Evolutionary conservation across 2,888 invertebrate species (phyloP).

Genomic region (Hololepta plana): DNA sequence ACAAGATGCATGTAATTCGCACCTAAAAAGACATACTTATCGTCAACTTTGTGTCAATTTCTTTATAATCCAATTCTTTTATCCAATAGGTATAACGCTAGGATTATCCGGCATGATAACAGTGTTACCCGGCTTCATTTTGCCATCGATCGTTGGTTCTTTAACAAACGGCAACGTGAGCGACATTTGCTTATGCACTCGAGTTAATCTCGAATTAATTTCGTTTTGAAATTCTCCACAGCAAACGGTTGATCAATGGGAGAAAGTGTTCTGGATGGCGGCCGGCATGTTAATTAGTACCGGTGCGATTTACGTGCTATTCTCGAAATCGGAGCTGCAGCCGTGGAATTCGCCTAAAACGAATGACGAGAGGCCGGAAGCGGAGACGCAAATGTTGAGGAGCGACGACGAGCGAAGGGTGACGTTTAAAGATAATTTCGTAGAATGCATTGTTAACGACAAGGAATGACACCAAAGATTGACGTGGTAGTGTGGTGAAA

Average conservation of each 20-base stretch:
- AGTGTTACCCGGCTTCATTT: conserved; percentile 39
- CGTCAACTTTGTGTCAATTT: too few species aligned
- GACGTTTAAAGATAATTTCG: too few species aligned
- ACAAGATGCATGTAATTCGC: too few species aligned
- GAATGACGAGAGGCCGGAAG: too few species aligned
- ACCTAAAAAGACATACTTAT: too few species aligned
- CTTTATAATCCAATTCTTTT: too few species aligned
- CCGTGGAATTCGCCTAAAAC: conserved; percentile 33
- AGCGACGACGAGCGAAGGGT: too few species aligned
- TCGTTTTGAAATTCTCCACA: conserved; percentile 19
- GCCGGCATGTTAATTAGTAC: conserved; percentile 31
- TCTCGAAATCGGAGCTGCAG: conserved; percentile 37
- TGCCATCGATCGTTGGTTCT: conserved; percentile 40
- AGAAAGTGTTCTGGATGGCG: conserved; percentile 37
- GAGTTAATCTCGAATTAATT: conserved; percentile 4
- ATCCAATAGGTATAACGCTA: conserved; percentile 37
- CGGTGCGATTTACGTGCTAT: conserved; percentile 33
- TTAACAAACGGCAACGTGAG: conserved; percentile 44
- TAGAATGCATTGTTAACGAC: too few species aligned
- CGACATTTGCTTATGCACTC: conserved; percentile 10
- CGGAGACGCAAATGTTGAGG: too few species aligned
- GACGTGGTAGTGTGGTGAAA: too few species aligned
- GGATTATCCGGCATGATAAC: conserved; percentile 42
- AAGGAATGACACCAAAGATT: too few species aligned
- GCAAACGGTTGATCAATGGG: conserved; percentile 44